Base-by-base conservation (phyloP, 2,888 invertebrate genomes). In the Herminia tarsipennalis region DNA sequence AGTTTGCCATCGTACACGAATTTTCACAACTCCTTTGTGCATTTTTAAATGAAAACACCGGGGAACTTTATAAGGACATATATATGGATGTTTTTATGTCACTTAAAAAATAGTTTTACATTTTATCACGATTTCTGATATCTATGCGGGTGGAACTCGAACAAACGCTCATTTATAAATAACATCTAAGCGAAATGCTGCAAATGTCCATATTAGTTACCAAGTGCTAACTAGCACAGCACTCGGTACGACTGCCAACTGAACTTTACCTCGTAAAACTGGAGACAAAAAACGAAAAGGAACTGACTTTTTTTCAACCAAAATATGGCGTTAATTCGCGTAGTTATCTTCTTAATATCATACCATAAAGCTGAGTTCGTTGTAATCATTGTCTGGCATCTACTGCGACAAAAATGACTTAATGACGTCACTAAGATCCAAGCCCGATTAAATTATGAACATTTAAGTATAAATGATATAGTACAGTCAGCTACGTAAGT, bases 261-360 rank as follows among this genome's bases (percentile, higher is more conserved):
- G 6, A 33, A 21, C 33, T 33, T 33, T 3, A 12, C 3, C 21
- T 21, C 13, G 5, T 33, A 21, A 33, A 33, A 33, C 12, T 17
- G 8, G 8, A 5, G 8, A 6, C 9, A 17, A 18, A 33, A 33
- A 33, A 20, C 21, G 21, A 12, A n/a, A 6, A 33, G 6, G 3
- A 14, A 21, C 24, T 9, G 16, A 16, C 14, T 29, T 14, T 38
- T 21, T 36, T 38, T 22, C 5, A 21, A 13, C 9, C 13, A 22
- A 12, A 6, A 29, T 22, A 29, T 21, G 22, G 29, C 21, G 21
- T 21, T 32, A 27, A 32, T 13, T 14, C 18, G 5, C 29, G 12
- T 30, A 30, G 32, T 22, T 32, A 22, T 37, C 37, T 37, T 14
- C 12, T 28, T 55, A 40, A 45, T 44, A 38, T 43, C 20, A 12